Percentiles rank a stretch among this genome's conserved stretches.
Evolutionary conservation across 2,113 vertebrate genomes (phyloP).

Genomic region (Hippolais icterina): DNA sequence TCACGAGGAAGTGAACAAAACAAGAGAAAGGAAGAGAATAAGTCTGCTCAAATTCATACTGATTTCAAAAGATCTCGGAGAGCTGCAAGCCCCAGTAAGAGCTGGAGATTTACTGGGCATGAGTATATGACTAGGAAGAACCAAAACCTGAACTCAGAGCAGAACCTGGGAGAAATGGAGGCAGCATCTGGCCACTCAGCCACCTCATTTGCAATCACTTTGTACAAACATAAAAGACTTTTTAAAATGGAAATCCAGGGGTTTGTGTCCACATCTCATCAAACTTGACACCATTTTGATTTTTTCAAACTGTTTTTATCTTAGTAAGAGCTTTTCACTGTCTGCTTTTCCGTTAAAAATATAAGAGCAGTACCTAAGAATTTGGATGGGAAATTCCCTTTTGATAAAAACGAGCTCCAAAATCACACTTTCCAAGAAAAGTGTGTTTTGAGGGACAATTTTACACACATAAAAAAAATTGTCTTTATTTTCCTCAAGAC

Average conservation of each 20-base stretch:
- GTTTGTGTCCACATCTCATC: background rate
- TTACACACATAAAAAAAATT: background rate
- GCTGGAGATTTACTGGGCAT: background rate
- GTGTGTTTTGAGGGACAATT: background rate
- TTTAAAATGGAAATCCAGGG: background rate
- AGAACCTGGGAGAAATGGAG: background rate
- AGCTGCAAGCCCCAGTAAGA: background rate
- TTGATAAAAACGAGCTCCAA: background rate
- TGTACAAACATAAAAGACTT: background rate
- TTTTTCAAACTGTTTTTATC: background rate
- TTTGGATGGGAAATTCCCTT: background rate
- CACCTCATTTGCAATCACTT: background rate
- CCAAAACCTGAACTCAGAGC: background rate
- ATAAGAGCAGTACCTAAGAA: background rate
- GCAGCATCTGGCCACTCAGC: too few relatives aligned
- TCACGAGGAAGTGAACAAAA: background rate
- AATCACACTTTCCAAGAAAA: background rate
- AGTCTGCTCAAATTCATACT: background rate
- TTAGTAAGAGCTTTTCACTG: background rate
- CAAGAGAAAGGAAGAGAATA: background rate
- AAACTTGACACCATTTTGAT: background rate
- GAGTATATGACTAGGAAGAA: background rate
- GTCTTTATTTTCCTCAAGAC: background rate
- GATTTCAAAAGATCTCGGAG: background rate
- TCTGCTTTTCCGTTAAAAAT: background rate